Evolutionary conservation across 2,888 invertebrate species (phyloP).

Genomic region (Neoscelio sp.): DNA sequence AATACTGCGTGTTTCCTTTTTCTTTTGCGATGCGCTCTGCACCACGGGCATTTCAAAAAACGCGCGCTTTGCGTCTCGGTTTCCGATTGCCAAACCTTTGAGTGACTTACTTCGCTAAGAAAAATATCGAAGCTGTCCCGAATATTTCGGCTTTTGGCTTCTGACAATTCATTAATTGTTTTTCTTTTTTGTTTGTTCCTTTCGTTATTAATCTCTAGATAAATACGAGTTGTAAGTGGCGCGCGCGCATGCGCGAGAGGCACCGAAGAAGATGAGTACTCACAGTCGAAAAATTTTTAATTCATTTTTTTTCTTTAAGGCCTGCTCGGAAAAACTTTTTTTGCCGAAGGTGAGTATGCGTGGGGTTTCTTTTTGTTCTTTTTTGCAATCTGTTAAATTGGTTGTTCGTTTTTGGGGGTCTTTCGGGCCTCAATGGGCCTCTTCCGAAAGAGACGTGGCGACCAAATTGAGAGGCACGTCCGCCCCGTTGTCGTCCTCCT

Average conservation of each 20-base stretch:
- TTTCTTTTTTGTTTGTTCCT: no score
- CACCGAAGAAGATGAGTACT: conserved; percentile 33
- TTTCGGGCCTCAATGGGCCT: conserved; percentile 84
- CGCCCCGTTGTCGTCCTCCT: conserved; percentile 84
- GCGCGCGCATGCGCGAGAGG: conserved; percentile 15
- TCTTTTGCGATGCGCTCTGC: conserved; percentile 73
- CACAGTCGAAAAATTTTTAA: neutral
- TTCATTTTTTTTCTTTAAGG: conserved; percentile 52
- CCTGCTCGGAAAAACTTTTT: conserved; percentile 54
- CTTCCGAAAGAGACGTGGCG: conserved; percentile 87
- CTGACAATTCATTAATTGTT: no score
- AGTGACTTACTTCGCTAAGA: no score
- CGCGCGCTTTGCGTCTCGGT: conserved; percentile 65
- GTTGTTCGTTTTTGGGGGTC: no score
- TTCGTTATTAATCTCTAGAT: neutral
- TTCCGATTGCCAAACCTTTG: conserved; percentile 34
- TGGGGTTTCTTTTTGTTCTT: neutral
- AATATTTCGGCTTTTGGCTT: no score
- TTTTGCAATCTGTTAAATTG: no score
- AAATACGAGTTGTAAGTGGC: neutral
- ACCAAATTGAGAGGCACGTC: conserved; percentile 89
- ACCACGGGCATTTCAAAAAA: no score
- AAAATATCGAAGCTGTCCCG: no score
- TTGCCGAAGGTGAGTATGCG: neutral
- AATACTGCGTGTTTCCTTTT: conserved; percentile 81